These are phyloP conservation scores for Mycalesis mineus DNA, from an alignment of 2,888 invertebrate species.

Conservation along the genomic window DNA sequence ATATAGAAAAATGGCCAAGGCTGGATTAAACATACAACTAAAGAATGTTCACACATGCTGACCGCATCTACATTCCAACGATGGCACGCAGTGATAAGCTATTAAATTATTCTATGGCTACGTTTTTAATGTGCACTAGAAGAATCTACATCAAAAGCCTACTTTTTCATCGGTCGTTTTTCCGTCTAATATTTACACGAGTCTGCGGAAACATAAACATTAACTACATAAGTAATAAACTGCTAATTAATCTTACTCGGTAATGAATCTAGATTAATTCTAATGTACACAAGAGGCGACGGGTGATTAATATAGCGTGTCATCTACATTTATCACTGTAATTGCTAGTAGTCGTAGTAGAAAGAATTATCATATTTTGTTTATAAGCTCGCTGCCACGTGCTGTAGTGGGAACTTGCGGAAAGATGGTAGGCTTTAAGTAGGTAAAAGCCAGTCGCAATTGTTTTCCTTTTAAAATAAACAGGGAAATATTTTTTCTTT, in stretches of 20 bases:
- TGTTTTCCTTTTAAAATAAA: too few relatives aligned
- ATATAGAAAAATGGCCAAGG: too few relatives aligned
- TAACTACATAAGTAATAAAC: constrained; percentile 2
- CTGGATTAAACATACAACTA: too few relatives aligned
- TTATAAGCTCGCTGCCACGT: not conserved
- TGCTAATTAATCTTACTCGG: constrained; percentile 16
- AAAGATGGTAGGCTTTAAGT: not conserved
- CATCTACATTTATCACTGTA: constrained; percentile 10
- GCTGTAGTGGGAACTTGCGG: not conserved
- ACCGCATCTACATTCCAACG: too few relatives aligned
- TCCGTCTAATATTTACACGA: not conserved
- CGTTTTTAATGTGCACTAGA: too few relatives aligned
- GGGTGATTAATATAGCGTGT: constrained; percentile 13
- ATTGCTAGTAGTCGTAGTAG: not conserved
- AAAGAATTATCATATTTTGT: constrained; percentile 7
- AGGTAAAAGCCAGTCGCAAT: not conserved
- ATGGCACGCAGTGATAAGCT: too few relatives aligned
- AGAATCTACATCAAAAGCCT: too few relatives aligned
- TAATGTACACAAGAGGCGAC: constrained; percentile 17
- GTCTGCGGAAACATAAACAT: not conserved
- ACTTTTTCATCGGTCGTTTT: not conserved
- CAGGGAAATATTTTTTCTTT: too few relatives aligned
- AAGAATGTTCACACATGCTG: too few relatives aligned
- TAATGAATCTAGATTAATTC: constrained; percentile 18
- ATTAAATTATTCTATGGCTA: too few relatives aligned